Evolutionary conservation across 1,140 invertebrate genomes (phyloP).

Genomic region (Bilobella aurantiaca): DNA sequence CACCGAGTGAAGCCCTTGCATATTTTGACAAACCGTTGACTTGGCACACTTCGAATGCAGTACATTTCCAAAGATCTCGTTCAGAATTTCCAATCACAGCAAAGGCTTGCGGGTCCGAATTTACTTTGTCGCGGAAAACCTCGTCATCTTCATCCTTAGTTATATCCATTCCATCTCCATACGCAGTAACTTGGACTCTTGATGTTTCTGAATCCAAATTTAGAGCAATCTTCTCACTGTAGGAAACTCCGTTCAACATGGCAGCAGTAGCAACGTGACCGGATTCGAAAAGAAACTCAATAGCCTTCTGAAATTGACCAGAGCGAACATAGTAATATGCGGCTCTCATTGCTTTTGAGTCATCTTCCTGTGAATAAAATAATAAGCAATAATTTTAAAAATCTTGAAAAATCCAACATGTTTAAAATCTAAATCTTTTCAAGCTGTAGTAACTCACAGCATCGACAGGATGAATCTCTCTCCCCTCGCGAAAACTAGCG

Average conservation of each 20-base stretch:
- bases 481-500: conserved; percentile 68
- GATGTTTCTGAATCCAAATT: neutral
- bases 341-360: conserved; percentile 15
- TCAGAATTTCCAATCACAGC: conserved; percentile 19
- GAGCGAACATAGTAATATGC: conserved; percentile 24
- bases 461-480: conserved; percentile 75
- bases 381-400: neutral
- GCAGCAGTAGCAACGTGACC: conserved; percentile 19
- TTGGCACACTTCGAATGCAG: conserved; percentile 27
- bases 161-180: neutral
- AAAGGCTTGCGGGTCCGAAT: conserved; percentile 11
- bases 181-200: neutral
- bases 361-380: conserved; percentile 23
- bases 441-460: conserved; percentile 41
- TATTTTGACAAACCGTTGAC: conserved; percentile 15
- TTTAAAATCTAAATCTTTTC: neutral
- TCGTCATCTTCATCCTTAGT: neutral
- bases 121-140: neutral
- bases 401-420: neutral
- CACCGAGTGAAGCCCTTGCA: conserved; percentile 23
- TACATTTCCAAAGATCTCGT: conserved; percentile 28
- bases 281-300: conserved; percentile 12
- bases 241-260: conserved; percentile 4
- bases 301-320: conserved; percentile 15
- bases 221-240: conserved; percentile 4